A percentile compares a stretch with the other conserved stretches of the same genome.
Evolutionary conservation across 2,113 vertebrate genomes (phyloP).

Genomic region (Myiozetetes cayanensis): DNA sequence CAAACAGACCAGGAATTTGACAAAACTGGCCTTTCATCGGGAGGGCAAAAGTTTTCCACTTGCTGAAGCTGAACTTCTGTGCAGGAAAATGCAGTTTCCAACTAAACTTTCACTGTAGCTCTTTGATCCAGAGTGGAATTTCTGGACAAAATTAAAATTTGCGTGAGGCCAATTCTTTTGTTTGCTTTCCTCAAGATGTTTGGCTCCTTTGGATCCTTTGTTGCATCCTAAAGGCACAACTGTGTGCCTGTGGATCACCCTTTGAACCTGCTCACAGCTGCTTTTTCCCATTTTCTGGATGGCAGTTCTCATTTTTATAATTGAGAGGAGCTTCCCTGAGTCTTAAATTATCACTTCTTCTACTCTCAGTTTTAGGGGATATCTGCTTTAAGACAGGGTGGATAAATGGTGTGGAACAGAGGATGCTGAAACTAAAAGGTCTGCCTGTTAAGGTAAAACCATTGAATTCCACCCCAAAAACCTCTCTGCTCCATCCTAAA

Average conservation of each 20-base stretch:
- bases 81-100: background rate
- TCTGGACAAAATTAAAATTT: slow-evolving; percentile 19
- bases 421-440: background rate
- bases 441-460: background rate
- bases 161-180: background rate
- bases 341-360: background rate
- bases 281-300: background rate
- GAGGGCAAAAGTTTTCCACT: background rate
- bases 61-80: background rate
- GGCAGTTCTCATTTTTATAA: background rate
- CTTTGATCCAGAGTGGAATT: slow-evolving; percentile 22
- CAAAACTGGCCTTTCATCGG: background rate
- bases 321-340: background rate
- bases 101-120: slow-evolving; percentile 1
- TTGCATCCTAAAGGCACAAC: background rate
- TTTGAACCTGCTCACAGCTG: background rate
- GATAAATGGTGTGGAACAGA: background rate
- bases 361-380: background rate
- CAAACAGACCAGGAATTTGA: background rate
- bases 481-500: background rate
- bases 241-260: background rate
- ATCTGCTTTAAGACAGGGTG: background rate
- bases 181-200: slow-evolving; percentile 33
- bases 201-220: background rate
- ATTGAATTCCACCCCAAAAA: background rate